Evolutionary conservation across 1,140 invertebrate species (phyloP), one percentile per base, ranked within the genome.

Genomic region (Platyscapa corneri): DNA sequence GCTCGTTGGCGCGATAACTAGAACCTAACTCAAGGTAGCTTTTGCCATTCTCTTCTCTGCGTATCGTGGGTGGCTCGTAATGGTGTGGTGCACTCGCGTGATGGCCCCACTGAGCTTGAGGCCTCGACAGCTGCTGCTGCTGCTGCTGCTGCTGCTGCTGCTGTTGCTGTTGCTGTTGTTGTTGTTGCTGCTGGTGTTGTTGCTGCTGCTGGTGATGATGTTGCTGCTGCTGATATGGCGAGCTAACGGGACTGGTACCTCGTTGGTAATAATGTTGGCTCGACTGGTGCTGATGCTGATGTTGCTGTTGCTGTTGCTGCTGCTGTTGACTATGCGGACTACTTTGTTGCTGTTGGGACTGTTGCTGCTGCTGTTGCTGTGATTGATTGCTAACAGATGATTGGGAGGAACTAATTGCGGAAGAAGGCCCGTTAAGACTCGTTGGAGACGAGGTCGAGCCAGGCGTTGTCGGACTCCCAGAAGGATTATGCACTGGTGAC

Each of bases 11-110:
- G n/a, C 92, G 92, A 83, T 92, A 93, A 88, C 92, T 94, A 77
- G 96, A 95, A 84, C 97, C 97, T 84, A 98, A 94, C 92, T 98
- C 97, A 88, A 98, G 93, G 92, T 98, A 98, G 78, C 96, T 97
- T 92, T 98, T 98, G 87, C 97, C 97, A 90, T 98, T 98, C 91
- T 97, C 97, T 86, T 97, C 97, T 88, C 96, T 95, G 74, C 97
- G 95, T 91, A 97, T 97, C 88, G 97, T 97, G 89, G 97, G 97
- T 89, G 97, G 96, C 75, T 95, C 94, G 89, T 94, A 94, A 85
- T 93, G 91, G 85, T 92, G 91, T 70, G 94, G 94, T 16, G 93
- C 90, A 8, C 30, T 64, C 34, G 83, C 20, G 7, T 85, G 83
- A 42, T 82, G 78, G 56, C 92, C 92, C 92, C 94, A 94, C 85